Evolutionary conservation across 2,888 invertebrate species (phyloP), one percentile per base, ranked within the genome.

Genomic region (Petrophora chlorosata): DNA sequence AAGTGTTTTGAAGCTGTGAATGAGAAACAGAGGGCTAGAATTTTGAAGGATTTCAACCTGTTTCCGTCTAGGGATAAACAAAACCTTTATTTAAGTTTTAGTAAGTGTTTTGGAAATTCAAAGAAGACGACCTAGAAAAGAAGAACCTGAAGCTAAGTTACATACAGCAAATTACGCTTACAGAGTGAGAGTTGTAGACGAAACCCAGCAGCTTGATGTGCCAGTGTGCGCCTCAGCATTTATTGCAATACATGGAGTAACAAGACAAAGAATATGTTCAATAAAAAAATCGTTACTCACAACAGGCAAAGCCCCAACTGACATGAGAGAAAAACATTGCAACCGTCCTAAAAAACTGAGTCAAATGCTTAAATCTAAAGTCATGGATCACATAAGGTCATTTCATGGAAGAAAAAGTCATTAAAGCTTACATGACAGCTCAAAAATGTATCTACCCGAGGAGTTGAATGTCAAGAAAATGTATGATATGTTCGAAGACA

Each of bases 341-440:
- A n/a, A 38, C 17, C 17, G 17, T 17, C 33, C 26, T 12, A 45
- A 32, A 26, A 45, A 45, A 39, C 25, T 39, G 7, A 39, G 26
- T 5, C 10, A 5, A 30, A 14, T n/a, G 14, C 29, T 30, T 14
- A 30, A 30, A 30, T 5, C 14, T 15, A 47, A 52, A 29, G 46
- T 47, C 30, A 47, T 40, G 45, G 54, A 57, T 14, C 59, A 62
- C 34, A 60, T 65, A 26, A 56, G 46, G 30, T 59, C 60, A 39
- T 63, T 63, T 53, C 59, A 54, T 47, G 55, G 60, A 43, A 48
- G 60, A 51, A 50, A 53, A 45, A 60, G 59, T 48, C 62, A 60
- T 39, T 56, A 63, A 40, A 52, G 51, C 30, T 50, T 52, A 42
- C 59, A 59, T 51, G 53, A 30, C 5, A 17, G 16, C 17, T 17